Conservation (phyloP, 92 coral and sea anemone genomes). For the Actinernus sp. region DNA sequence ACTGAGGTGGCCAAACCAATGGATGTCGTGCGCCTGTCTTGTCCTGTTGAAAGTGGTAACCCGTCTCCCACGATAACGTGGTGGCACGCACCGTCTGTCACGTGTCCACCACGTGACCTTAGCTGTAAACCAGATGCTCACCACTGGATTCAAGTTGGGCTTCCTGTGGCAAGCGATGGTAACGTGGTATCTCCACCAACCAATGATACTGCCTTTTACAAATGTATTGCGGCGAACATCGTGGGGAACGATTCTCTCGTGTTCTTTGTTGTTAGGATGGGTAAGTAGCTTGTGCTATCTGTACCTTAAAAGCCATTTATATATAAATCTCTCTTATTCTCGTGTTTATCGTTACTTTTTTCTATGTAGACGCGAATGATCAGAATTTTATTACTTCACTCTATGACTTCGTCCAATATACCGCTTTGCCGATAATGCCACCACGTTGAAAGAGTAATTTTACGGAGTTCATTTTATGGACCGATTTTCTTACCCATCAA, state of each 20-base stretch:
- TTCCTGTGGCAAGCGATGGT: slow-evolving; percentile 2
- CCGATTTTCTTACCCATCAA: too few relatives aligned
- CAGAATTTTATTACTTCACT: too few relatives aligned
- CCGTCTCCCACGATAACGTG: slow-evolving; percentile 68
- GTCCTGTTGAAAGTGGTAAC: slow-evolving; percentile 41
- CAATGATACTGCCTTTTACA: slow-evolving; percentile 48
- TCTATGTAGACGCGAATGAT: too few relatives aligned
- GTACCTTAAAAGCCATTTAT: too few relatives aligned
- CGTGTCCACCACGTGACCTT: slow-evolving; percentile 25
- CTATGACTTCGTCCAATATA: too few relatives aligned
- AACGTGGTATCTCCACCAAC: slow-evolving; percentile 13
- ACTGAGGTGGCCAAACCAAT: slow-evolving; percentile 20
- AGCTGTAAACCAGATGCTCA: slow-evolving; percentile 29
- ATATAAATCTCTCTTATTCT: too few relatives aligned
- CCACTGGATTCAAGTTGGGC: slow-evolving; percentile 30
- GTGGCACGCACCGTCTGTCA: slow-evolving; percentile 46
- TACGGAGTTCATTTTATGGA: too few relatives aligned
- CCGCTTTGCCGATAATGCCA: too few relatives aligned
- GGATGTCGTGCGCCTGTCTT: slow-evolving; percentile 25
- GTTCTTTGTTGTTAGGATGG: slow-evolving; percentile 53
- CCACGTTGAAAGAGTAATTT: too few relatives aligned
- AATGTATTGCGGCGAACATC: slow-evolving; percentile 61
- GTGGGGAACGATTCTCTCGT: slow-evolving; percentile 50
- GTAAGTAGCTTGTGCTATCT: too few relatives aligned
- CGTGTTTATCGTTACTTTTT: too few relatives aligned